Percentiles rank a stretch among this genome's conserved stretches.
phyloP scores from a whole-genome alignment of 2,888 invertebrate species.

The Rapana venosa region DNA sequence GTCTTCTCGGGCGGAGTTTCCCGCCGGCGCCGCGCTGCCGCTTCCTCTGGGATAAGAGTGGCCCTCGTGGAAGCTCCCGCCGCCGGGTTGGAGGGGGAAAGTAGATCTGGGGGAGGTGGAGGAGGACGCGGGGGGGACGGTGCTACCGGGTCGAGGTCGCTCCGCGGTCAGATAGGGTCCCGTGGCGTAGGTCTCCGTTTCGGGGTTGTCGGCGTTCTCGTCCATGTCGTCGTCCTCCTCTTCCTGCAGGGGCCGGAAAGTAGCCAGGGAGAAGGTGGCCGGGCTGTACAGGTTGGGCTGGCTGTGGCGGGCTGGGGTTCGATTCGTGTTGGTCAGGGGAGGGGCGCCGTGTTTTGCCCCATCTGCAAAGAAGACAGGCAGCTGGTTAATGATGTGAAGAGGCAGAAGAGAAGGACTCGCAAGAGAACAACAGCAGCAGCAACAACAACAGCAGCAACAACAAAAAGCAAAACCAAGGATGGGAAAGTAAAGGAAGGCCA shows the following conservation, averaged over 20 bases:
- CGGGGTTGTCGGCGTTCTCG: background rate
- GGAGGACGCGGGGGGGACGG: background rate
- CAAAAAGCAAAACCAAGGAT: too few relatives aligned
- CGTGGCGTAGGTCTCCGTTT: background rate
- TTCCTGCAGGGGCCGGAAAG: background rate
- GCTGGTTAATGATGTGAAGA: too few relatives aligned
- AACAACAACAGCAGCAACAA: too few relatives aligned
- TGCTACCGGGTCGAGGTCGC: background rate
- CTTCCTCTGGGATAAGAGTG: background rate
- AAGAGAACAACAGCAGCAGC: too few relatives aligned
- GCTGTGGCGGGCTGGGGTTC: constrained; percentile 5
- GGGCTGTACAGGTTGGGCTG: background rate
- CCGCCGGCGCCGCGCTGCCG: background rate
- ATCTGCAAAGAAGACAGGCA: constrained; percentile 6
- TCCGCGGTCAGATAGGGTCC: background rate
- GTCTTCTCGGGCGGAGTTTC: background rate
- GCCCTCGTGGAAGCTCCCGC: constrained; percentile 36
- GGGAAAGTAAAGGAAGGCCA: too few relatives aligned
- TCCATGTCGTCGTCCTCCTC: background rate
- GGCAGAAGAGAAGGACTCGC: too few relatives aligned
- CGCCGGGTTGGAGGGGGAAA: constrained; percentile 2
- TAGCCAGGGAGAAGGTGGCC: background rate
- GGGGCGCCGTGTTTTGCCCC: background rate
- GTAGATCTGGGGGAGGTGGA: background rate
- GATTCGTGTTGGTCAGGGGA: constrained; percentile 12